Evolutionary conservation across 2,113 vertebrate genomes (phyloP).

Genomic region (Rutilus rutilus): DNA sequence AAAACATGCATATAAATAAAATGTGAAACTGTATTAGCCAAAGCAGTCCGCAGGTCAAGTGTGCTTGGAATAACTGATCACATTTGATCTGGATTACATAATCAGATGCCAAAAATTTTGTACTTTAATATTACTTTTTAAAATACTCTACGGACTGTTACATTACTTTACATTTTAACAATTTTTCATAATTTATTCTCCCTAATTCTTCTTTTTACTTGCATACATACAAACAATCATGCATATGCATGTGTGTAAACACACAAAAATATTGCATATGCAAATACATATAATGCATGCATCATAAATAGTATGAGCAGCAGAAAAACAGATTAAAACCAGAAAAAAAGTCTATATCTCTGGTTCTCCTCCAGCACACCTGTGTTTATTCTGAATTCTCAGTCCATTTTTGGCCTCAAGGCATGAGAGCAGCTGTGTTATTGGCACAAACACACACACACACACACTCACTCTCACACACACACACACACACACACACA

Average conservation of each 20-base stretch:
- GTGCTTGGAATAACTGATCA: too few relatives aligned
- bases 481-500: slow-evolving; percentile 73
- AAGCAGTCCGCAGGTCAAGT: too few relatives aligned
- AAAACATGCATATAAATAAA: neutral
- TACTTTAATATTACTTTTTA: too few relatives aligned
- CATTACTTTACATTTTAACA: too few relatives aligned
- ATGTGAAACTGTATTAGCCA: neutral
- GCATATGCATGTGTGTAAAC: neutral
- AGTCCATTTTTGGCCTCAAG: slow-evolving; percentile 56
- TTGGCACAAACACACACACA: slow-evolving; percentile 71
- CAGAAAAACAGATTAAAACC: neutral
- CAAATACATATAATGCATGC: neutral
- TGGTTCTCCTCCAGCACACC: slow-evolving; percentile 43
- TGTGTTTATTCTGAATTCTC: slow-evolving; percentile 62
- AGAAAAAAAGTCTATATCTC: neutral
- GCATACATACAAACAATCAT: too few relatives aligned
- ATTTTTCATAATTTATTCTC: too few relatives aligned
- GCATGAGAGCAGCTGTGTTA: slow-evolving; percentile 79
- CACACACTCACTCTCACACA: slow-evolving; percentile 58
- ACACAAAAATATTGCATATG: neutral
- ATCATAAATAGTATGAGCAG: neutral
- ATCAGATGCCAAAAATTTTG: too few relatives aligned
- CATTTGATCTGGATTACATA: too few relatives aligned
- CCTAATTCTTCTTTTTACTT: too few relatives aligned
- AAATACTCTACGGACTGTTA: neutral